These are phyloP conservation scores for Bruchidius siliquastri DNA, from an alignment of 2,888 invertebrate species.

Conservation along the genomic window DNA sequence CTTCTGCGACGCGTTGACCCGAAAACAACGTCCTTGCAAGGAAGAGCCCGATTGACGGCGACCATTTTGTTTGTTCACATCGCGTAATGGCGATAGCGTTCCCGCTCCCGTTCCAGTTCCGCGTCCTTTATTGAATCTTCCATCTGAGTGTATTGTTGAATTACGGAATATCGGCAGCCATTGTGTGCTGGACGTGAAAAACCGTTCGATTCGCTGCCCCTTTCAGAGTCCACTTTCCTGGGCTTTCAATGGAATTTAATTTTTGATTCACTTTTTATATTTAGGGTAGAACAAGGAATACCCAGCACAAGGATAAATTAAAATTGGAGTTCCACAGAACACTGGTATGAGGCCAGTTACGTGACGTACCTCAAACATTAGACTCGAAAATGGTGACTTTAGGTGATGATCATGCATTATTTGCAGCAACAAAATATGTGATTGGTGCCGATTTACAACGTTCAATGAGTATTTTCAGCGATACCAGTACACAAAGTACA, in stretches of 20 bases:
- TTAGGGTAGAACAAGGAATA: too few species aligned
- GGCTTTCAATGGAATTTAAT: background rate
- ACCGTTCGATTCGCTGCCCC: background rate
- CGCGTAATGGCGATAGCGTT: constrained; percentile 2
- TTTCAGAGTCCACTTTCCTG: background rate
- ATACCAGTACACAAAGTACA: background rate
- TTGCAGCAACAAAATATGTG: too few species aligned
- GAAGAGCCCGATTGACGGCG: background rate
- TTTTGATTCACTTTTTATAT: background rate
- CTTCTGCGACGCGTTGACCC: background rate
- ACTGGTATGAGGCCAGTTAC: too few species aligned
- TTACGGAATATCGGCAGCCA: constrained; percentile 9
- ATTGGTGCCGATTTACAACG: too few species aligned
- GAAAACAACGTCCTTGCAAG: background rate
- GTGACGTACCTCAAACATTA: too few species aligned
- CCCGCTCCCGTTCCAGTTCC: background rate
- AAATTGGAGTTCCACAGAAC: too few species aligned
- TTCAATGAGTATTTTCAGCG: background rate
- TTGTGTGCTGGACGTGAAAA: background rate
- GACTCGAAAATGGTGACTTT: too few species aligned
- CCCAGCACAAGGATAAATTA: too few species aligned
- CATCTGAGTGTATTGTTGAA: constrained; percentile 14
- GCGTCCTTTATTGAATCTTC: constrained; percentile 13
- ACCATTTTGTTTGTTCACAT: constrained; percentile 3
- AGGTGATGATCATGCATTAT: too few species aligned